phyloP scores from a whole-genome alignment of 2,888 invertebrate genomes.

The Lepeophtheirus nordmannii region DNA sequence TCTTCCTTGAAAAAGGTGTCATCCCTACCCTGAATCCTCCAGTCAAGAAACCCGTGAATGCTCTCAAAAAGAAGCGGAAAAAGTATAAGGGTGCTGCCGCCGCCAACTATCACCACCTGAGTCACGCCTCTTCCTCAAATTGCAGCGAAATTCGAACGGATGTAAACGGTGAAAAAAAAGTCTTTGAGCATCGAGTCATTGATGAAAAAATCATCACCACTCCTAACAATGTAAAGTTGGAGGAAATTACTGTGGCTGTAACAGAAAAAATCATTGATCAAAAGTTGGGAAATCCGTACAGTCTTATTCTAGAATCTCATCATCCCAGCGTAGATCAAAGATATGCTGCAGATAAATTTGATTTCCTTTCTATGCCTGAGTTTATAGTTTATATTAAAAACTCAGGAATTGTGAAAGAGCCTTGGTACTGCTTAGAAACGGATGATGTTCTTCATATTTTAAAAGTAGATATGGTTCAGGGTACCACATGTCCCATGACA shows the following conservation, averaged over 20 bases:
- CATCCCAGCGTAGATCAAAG: not conserved
- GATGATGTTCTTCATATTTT: not conserved
- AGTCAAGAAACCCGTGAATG: not conserved
- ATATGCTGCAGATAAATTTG: not conserved
- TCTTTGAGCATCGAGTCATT: not conserved
- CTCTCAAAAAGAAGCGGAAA: not conserved
- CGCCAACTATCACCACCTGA: no score
- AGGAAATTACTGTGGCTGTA: not conserved
- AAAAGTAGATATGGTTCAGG: not conserved
- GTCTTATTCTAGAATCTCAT: not conserved
- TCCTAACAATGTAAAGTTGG: conserved; percentile 1
- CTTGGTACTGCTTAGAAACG: not conserved
- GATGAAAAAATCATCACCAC: conserved; percentile 1
- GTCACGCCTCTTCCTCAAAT: not conserved
- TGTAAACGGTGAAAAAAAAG: not conserved
- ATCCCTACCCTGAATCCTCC: not conserved
- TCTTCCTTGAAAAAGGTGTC: not conserved
- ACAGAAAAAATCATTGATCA: not conserved
- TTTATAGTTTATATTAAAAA: not conserved
- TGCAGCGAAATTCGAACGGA: not conserved
- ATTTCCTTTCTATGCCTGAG: not conserved
- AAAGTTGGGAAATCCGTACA: not conserved
- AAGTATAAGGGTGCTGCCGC: not conserved
- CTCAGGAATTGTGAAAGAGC: not conserved
- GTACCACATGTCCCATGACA: not conserved